Evolutionary conservation across 2,888 invertebrate genomes (phyloP).

Genomic region (Sphaerophoria rueppellii): DNA sequence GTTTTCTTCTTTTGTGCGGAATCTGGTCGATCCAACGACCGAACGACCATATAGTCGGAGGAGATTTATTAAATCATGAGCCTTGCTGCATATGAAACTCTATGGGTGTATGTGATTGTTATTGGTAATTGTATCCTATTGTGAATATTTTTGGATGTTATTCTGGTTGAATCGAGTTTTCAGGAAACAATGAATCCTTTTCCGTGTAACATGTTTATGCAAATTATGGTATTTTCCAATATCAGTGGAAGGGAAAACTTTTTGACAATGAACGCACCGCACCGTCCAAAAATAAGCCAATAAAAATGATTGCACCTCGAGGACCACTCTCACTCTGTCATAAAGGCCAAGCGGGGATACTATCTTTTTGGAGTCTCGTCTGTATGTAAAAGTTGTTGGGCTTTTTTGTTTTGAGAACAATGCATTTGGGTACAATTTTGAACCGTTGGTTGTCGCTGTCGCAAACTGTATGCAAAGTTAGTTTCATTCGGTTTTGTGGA

Average conservation of each 20-base stretch:
- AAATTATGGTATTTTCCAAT: constrained; percentile 69
- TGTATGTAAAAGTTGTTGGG: constrained; percentile 44
- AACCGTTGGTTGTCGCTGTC: constrained; percentile 6
- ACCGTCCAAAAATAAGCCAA: constrained; percentile 39
- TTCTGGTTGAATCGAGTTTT: constrained; percentile 51
- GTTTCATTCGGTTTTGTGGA: constrained; percentile 42
- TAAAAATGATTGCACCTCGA: constrained; percentile 65
- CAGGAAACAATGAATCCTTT: constrained; percentile 68
- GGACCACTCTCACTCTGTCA: constrained; percentile 15
- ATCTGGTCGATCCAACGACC: constrained; percentile 1
- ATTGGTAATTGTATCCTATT: constrained; percentile 70
- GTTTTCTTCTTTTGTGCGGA: constrained; percentile 26
- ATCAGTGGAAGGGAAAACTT: not conserved
- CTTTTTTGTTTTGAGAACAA: constrained; percentile 44
- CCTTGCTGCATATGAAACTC: not conserved
- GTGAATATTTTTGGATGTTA: constrained; percentile 61
- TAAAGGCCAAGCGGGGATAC: not conserved
- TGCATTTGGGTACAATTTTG: constrained; percentile 64
- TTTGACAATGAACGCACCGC: constrained; percentile 2
- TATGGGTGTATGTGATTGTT: not conserved
- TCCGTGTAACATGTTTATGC: constrained; percentile 63
- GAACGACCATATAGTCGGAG: not conserved
- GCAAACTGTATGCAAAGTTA: constrained; percentile 57
- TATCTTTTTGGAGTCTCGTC: not conserved
- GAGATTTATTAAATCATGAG: constrained; percentile 62